Evolutionary conservation across 2,113 vertebrate genomes (phyloP).

Genomic region (Elephantulus edwardii): DNA sequence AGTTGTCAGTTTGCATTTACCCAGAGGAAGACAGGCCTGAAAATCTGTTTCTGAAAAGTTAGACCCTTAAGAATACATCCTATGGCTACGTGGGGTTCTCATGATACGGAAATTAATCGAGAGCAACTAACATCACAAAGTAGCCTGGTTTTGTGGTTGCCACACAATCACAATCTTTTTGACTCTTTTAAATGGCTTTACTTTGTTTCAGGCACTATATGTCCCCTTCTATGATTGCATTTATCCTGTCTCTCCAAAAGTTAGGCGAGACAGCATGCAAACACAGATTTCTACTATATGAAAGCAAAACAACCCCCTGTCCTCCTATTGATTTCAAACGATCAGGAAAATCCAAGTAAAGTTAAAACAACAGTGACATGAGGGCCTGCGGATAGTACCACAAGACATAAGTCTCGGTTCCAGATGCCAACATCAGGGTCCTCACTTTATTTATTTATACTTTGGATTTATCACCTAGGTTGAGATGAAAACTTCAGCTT

Average conservation of each 20-base stretch:
- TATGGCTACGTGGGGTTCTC: too few species aligned
- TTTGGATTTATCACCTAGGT: background rate
- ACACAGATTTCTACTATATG: background rate
- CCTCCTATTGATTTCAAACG: background rate
- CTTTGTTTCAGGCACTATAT: background rate
- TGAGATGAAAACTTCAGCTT: background rate
- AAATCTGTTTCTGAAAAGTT: too few species aligned
- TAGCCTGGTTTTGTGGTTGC: background rate
- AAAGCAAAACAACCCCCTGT: background rate
- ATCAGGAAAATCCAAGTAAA: background rate
- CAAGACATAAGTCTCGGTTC: background rate
- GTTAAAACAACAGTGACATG: background rate
- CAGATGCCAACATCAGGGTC: background rate
- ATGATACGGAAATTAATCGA: too few species aligned
- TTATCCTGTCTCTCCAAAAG: background rate
- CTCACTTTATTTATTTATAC: background rate
- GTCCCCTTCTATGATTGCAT: background rate
- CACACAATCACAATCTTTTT: background rate
- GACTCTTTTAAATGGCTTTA: background rate
- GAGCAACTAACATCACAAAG: too few species aligned
- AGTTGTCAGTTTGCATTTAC: too few species aligned
- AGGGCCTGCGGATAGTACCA: background rate
- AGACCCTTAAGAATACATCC: too few species aligned
- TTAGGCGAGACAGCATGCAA: background rate
- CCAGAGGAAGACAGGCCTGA: too few species aligned